These are phyloP conservation scores for Nyctereutes procyonoides DNA, from an alignment of 2,113 vertebrate genomes.

Conservation along the genomic window DNA sequence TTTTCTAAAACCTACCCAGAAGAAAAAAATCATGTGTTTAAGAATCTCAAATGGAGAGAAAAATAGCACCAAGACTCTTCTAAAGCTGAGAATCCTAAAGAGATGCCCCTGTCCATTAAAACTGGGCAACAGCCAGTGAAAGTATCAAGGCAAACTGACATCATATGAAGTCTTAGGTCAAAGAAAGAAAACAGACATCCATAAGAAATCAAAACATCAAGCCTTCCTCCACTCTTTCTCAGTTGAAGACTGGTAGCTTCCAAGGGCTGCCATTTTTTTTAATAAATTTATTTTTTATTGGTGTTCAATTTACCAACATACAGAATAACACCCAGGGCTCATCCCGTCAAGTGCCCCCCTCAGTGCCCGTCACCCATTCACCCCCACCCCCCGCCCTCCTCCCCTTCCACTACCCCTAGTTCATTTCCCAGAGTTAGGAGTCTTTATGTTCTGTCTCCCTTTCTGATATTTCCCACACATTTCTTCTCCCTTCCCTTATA, in stretches of 20 bases:
- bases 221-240: background rate
- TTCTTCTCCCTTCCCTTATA: no score
- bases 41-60: background rate
- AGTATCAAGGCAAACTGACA: background rate
- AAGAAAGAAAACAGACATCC: background rate
- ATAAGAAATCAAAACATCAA: background rate
- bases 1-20: slow-evolving; percentile 15
- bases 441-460: no score
- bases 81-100: background rate
- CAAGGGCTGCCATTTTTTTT: background rate
- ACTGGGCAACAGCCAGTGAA: background rate
- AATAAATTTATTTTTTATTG: no score
- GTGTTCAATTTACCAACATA: no score
- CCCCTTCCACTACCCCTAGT: no score
- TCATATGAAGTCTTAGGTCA: background rate
- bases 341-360: no score
- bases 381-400: no score
- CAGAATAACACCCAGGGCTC: no score
- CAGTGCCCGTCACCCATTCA: no score
- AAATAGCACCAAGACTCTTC: background rate
- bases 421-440: no score
- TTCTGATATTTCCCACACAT: no score
- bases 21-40: background rate
- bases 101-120: background rate
- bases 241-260: background rate